phyloP scores from a whole-genome alignment of 2,797 vertebrate species.

The Poecilia picta region DNA sequence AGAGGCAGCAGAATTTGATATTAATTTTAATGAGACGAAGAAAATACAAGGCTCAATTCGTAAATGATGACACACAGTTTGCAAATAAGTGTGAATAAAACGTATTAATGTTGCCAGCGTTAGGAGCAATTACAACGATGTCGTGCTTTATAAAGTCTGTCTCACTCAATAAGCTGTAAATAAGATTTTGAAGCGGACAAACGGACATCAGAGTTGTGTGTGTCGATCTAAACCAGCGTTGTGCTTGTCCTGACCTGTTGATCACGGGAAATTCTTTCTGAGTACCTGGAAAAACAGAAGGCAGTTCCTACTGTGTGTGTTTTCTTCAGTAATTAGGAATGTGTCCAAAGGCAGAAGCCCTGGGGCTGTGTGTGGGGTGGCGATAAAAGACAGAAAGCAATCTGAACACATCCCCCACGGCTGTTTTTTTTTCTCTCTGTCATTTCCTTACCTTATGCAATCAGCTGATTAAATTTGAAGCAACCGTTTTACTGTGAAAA shows the following conservation, averaged over 20 bases:
- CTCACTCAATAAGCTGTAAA: background rate
- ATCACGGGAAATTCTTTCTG: background rate
- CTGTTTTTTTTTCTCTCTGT: background rate
- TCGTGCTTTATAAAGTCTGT: background rate
- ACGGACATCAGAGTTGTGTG: background rate
- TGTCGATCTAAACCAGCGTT: background rate
- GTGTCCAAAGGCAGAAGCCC: background rate
- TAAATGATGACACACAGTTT: background rate
- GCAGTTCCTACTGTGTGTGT: background rate
- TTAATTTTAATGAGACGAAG: too few species aligned
- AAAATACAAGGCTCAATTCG: background rate
- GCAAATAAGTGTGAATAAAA: background rate
- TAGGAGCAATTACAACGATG: background rate
- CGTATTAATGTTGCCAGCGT: background rate
- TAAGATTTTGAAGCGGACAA: background rate
- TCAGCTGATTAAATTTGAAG: too few species aligned
- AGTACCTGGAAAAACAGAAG: background rate
- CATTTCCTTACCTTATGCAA: too few species aligned
- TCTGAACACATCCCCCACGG: background rate
- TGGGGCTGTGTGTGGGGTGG: background rate
- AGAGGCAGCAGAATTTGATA: too few species aligned
- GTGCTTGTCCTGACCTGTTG: background rate
- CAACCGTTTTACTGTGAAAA: too few species aligned
- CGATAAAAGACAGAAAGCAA: background rate
- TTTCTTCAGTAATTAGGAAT: background rate